phyloP scores from a whole-genome alignment of 1,140 invertebrate species.

The Heterodera schachtii region DNA sequence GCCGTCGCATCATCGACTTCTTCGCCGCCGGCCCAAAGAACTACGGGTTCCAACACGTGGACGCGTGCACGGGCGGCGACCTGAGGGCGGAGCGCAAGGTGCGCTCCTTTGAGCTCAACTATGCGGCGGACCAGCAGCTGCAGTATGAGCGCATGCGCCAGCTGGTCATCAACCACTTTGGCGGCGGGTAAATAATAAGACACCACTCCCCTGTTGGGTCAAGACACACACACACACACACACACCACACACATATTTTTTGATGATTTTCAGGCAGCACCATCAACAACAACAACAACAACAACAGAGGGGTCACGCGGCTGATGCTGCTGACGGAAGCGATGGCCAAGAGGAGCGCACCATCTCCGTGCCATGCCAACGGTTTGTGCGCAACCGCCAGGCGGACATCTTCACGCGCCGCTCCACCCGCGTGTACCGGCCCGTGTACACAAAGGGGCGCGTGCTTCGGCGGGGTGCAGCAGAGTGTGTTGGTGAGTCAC shows the following conservation, averaged over 20 bases:
- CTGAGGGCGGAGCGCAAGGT: background rate
- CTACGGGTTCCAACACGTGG: slow-evolving; percentile 29
- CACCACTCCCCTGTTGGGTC: too few relatives aligned
- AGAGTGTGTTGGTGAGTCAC: background rate
- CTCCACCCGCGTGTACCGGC: background rate
- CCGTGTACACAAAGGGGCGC: background rate
- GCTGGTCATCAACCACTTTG: background rate
- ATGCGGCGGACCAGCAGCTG: background rate
- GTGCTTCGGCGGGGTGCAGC: background rate
- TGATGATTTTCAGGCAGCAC: too few relatives aligned
- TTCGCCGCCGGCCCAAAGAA: slow-evolving; percentile 30
- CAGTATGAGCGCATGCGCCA: background rate
- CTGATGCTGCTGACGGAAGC: background rate
- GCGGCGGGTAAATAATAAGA: background rate
- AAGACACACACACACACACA: too few relatives aligned
- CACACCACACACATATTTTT: too few relatives aligned
- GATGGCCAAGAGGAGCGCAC: background rate
- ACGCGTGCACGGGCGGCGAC: slow-evolving; percentile 5
- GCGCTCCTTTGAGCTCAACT: background rate
- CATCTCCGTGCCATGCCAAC: background rate
- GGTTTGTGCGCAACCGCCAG: background rate
- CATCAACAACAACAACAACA: too few relatives aligned
- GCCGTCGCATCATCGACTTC: slow-evolving; percentile 33
- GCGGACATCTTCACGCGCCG: background rate
- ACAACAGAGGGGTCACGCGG: too few relatives aligned